Evolutionary conservation across 2,797 vertebrate genomes (phyloP).

Genomic region (Lacerta agilis): DNA sequence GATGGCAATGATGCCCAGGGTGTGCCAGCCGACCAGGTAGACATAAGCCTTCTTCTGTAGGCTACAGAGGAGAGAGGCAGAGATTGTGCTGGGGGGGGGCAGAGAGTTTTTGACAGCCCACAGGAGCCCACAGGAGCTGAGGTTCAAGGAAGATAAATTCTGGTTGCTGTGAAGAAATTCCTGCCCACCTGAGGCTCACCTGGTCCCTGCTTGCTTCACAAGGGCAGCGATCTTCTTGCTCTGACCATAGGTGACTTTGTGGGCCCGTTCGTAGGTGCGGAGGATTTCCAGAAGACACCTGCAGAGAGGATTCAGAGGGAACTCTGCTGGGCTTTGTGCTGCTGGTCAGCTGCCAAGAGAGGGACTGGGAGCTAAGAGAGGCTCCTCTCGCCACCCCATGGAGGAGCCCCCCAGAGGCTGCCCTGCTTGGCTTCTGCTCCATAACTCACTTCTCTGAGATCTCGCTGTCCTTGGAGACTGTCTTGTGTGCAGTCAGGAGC

Average conservation of each 20-base stretch:
- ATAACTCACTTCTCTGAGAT: slow-evolving; percentile 27
- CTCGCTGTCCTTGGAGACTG: slow-evolving; percentile 66
- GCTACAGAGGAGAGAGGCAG: slow-evolving; percentile 59
- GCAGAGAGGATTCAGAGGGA: not conserved
- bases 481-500: slow-evolving; percentile 78
- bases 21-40: slow-evolving; percentile 83
- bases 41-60: slow-evolving; percentile 74
- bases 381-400: too few relatives aligned
- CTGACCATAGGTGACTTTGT: slow-evolving; percentile 80
- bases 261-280: slow-evolving; percentile 67
- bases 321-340: not conserved
- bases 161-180: too few relatives aligned
- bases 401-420: not conserved
- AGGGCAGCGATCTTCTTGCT: slow-evolving; percentile 71
- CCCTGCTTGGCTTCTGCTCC: too few relatives aligned
- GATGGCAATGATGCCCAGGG: slow-evolving; percentile 78
- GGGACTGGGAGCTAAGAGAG: too few relatives aligned
- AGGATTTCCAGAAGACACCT: slow-evolving; percentile 78
- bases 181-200: slow-evolving; percentile 61
- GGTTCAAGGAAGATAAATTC: not conserved
- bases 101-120: not conserved
- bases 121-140: not conserved
- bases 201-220: slow-evolving; percentile 79
- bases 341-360: too few relatives aligned
- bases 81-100: not conserved